A percentile compares a stretch with the other conserved stretches of the same genome.
Evolutionary conservation across 2,888 invertebrate species (phyloP).

Genomic region (Plutella xylostella): DNA sequence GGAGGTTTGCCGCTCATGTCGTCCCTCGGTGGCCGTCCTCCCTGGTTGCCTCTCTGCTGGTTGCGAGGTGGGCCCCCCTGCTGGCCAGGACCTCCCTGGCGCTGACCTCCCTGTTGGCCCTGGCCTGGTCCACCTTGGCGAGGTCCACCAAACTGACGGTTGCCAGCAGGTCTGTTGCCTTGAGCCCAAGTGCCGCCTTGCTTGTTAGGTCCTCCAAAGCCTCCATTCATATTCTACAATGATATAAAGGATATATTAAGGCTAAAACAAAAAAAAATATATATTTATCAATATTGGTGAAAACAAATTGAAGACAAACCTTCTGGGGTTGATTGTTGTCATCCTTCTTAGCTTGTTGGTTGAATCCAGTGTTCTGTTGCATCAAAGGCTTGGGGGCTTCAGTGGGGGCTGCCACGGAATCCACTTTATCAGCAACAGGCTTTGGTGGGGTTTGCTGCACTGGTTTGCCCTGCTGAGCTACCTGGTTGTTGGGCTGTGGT

Average conservation of each 20-base stretch:
- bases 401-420: not conserved
- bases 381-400: slow-evolving; percentile 13
- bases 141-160: not conserved
- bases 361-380: slow-evolving; percentile 25
- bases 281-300: too few species aligned
- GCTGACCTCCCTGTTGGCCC: slow-evolving; percentile 4
- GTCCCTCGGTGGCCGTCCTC: slow-evolving; percentile 26
- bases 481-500: slow-evolving; percentile 7
- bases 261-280: too few species aligned
- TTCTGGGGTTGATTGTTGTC: not conserved
- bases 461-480: slow-evolving; percentile 5
- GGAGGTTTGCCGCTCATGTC: too few species aligned
- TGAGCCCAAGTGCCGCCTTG: not conserved
- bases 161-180: not conserved
- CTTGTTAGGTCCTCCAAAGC: not conserved
- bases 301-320: too few species aligned
- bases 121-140: slow-evolving; percentile 33
- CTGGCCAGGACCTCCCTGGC: slow-evolving; percentile 12
- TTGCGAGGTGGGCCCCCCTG: slow-evolving; percentile 24
- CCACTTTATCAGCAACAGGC: not conserved
- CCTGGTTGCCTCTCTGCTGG: slow-evolving; percentile 25
- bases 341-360: not conserved
- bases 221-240: too few species aligned
- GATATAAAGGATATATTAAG: too few species aligned
- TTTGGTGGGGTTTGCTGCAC: not conserved